Evolutionary conservation across 2,797 vertebrate species (phyloP), one percentile per base, ranked within the genome.

Genomic region (Rhyacichthys aspro): DNA sequence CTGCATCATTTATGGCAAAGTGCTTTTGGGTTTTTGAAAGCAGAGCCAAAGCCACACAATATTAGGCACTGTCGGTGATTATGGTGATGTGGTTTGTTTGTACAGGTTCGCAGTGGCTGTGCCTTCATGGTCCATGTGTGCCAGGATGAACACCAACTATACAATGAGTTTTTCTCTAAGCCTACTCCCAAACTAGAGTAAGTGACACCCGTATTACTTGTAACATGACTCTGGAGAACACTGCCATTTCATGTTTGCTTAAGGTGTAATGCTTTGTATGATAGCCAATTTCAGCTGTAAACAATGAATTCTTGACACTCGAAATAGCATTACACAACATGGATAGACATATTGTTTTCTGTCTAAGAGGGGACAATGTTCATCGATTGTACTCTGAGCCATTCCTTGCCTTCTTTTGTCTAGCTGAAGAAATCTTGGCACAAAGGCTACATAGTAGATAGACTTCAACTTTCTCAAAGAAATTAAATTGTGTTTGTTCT

Each of bases 51-150:
- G 43, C 38, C 50, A 72, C 69, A 56, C 56, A 37, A 55, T 43
- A 16, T 44, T 14, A 47, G 46, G 17, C 19, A 1, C 17, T 54
- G 52, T 19, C 44, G 50, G 70, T 8, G 8, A 14, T 62, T 36
- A 46, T 74, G 18, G 57, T 70, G 44, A 6, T 73, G 41, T 78
- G 17, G 37, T 38, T 37, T 64, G 0, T 64, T 70, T 69, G 46
- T 62, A 15, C 84, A 99, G 98, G 95, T 99, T 36, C 95, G 98
- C 74, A 97, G 98, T 65, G 98, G 98, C 80, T 98, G 98, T 92
- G 95, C 98, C 69, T 99, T 99, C 53, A 98, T 99, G 96, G 96
- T 96, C 49, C 98, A 98, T 0, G 97, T 99, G 6, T 99, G 98
- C 84, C 98, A 99, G 88, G 98, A 99, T 73, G 98, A 99, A 44